These are phyloP conservation scores for Sula dactylatra DNA, from an alignment of 2,113 vertebrate species.

Conservation along the genomic window DNA sequence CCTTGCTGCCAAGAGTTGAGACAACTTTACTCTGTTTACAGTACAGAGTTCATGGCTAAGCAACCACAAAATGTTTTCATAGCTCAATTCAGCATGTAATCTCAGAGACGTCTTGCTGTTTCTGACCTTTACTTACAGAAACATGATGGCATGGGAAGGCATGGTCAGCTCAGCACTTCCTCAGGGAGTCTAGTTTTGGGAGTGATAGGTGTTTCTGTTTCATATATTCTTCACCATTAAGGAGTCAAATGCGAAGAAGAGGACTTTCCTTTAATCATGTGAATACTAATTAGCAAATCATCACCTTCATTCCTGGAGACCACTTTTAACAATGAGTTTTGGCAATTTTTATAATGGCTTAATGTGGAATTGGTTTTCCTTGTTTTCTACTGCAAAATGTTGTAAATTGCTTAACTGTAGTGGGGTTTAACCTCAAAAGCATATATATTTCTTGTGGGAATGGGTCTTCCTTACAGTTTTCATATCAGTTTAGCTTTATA, in stretches of 20 bases:
- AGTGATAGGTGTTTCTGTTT: not conserved
- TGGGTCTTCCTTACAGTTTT: not conserved
- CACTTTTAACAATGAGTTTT: not conserved
- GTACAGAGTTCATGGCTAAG: not conserved
- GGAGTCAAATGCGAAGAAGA: not conserved
- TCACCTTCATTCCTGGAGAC: not conserved
- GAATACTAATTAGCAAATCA: not conserved
- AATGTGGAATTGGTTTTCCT: not conserved
- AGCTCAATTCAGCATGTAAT: not conserved
- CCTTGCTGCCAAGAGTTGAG: not conserved
- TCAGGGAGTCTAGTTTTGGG: not conserved
- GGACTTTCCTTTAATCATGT: not conserved
- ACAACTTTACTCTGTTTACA: not conserved
- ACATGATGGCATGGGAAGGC: not conserved
- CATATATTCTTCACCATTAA: not conserved
- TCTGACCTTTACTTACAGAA: not conserved
- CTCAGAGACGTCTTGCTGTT: not conserved
- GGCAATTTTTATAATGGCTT: not conserved
- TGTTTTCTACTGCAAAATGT: not conserved
- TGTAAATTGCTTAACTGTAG: not conserved
- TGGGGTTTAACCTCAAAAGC: not conserved
- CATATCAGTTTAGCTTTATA: not conserved
- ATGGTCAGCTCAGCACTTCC: not conserved
- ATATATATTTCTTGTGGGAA: not conserved
- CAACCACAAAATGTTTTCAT: not conserved